Evolutionary conservation across 2,797 vertebrate genomes (phyloP).

Genomic region (Alouatta caraya): DNA sequence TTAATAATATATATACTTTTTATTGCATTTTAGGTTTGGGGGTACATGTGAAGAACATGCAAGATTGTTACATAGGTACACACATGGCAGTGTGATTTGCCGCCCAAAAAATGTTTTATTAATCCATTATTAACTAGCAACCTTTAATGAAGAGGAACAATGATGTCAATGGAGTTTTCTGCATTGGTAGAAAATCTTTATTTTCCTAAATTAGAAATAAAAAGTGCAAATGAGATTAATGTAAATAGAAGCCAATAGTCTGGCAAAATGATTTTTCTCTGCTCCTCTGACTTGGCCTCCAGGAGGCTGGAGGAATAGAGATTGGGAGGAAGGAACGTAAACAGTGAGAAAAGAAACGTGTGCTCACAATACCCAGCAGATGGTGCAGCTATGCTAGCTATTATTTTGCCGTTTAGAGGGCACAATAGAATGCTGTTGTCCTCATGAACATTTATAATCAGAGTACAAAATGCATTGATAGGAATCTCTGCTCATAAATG

Average conservation of each 20-base stretch:
- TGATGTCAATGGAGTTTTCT: neutral
- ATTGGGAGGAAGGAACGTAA: neutral
- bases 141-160: neutral
- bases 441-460: neutral
- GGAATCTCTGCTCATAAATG: neutral
- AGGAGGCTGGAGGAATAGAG: neutral
- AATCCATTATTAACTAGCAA: neutral
- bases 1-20: too few relatives aligned
- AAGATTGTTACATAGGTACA: too few relatives aligned
- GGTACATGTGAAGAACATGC: too few relatives aligned
- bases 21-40: too few relatives aligned
- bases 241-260: neutral
- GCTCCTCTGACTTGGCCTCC: neutral
- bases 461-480: neutral
- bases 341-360: neutral
- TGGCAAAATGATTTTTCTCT: neutral
- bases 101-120: slow-evolving; percentile 6
- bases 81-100: too few relatives aligned
- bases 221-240: neutral
- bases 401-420: neutral
- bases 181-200: neutral
- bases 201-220: neutral
- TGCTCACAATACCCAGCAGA: neutral
- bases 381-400: neutral
- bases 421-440: neutral